Base-by-base conservation (phyloP, 1,140 invertebrate species). In the Heliconius melpomene region DNA sequence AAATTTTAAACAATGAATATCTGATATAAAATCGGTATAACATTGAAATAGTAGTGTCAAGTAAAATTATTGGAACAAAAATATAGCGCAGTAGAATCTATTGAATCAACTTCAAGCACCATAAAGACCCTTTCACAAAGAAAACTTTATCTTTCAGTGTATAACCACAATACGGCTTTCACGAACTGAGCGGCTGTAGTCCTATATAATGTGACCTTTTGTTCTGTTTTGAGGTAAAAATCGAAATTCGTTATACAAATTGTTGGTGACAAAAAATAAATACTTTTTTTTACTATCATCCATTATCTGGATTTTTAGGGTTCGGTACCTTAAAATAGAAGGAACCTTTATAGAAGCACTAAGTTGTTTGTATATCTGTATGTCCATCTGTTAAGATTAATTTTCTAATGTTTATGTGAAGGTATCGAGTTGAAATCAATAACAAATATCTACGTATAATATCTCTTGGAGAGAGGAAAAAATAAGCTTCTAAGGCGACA, bases 91-190 rank as follows among this genome's bases (percentile, higher is more conserved):
- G 9, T 66, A 8, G 23, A 66, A 29, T 66, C 60, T 29, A 66
- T 66, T 66, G 60, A 66, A 66, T 66, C 60, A 66, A 29, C 60
- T 26, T 26, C 60, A 66, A 23, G 60, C 60, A 66, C 60, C 26
- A 66, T 66, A 66, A 66, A 66, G 23, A 11, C 60, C 60, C 60
- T 66, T 23, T 66, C 60, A 66, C n/a, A 66, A 29, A 29, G 26
- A 66, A 66, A 66, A 66, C 23, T 29, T 66, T 66, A 29, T 66
- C 60, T 66, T 66, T 66, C 60, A 66, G 5, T 66, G 23, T 26
- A 66, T 29, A 29, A 66, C 60, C 13, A 66, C 60, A 66, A 66
- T 66, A 29, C 23, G 26, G 26, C 60, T 13, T 66, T 66, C 60
- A 66, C 23, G 2, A 26, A 26, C 60, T 66, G 23, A 66, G 23